Percentiles rank a stretch among this genome's conserved stretches.
Evolutionary conservation across 2,888 invertebrate species (phyloP).

Genomic region (Pediacus dermestoides): DNA sequence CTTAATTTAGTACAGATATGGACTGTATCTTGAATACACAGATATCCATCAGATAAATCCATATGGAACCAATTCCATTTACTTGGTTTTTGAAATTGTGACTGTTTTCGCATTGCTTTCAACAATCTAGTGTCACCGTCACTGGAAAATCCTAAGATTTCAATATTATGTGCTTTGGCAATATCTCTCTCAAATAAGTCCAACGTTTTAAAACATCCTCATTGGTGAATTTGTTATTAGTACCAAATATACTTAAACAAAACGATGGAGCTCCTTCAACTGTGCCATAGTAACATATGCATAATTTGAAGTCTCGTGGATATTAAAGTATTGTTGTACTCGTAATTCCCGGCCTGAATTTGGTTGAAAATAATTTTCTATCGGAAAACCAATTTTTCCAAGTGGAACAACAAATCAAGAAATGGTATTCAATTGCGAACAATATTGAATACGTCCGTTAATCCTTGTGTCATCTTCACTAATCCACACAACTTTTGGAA

Average conservation of each 20-base stretch:
- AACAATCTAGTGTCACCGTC: conserved; percentile 16
- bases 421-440: background rate
- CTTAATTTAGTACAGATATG: conserved; percentile 18
- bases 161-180: background rate
- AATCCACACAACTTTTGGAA: conserved; percentile 4
- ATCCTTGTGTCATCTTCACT: conserved; percentile 5
- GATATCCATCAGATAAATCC: background rate
- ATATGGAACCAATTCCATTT: conserved; percentile 1
- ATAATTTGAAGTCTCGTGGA: background rate
- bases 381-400: conserved; percentile 1
- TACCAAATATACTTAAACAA: conserved; percentile 9
- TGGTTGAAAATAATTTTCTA: background rate
- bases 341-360: background rate
- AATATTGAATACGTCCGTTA: conserved; percentile 1
- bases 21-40: conserved; percentile 17
- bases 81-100: background rate
- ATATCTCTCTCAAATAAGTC: background rate
- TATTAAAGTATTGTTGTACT: background rate
- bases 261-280: conserved; percentile 4
- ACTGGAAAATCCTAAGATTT: conserved; percentile 11
- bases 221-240: conserved; percentile 1
- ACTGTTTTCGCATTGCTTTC: conserved; percentile 13
- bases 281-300: conserved; percentile 2
- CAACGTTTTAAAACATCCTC: background rate
- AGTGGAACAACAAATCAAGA: conserved; percentile 2